Evolutionary conservation across 1,140 invertebrate species (phyloP), one percentile per base, ranked within the genome.

Genomic region (Procambarus virginalis): DNA sequence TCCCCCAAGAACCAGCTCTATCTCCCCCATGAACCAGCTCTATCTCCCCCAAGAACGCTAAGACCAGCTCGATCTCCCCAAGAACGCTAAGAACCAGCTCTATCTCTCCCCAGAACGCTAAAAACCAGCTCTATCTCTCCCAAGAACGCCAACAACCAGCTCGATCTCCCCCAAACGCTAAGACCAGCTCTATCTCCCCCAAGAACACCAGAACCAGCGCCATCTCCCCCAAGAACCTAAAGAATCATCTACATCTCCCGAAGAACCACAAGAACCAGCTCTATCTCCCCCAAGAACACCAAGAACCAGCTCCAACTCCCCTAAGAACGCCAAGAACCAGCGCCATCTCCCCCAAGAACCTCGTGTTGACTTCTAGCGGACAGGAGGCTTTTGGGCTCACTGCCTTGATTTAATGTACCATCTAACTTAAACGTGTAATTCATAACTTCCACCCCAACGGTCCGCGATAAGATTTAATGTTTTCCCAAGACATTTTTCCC

Each of bases 321-420:
- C n/a, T n/a, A n/a, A n/a, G n/a, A n/a, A n/a, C n/a, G n/a, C n/a
- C n/a, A n/a, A n/a, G n/a, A n/a, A n/a, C n/a, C n/a, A n/a, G n/a
- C n/a, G n/a, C n/a, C 1, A 34, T 34, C 34, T 34, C 34, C 34
- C 34, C 34, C 34, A 34, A 34, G 34, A 34, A 34, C 34, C 14
- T 48, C 76, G 76, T 78, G 73, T 86, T 86, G 78, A 78, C 84
- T 78, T 76, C 51, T 46, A 55, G 78, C 75, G 84, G 75, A 86
- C 55, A 51, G 51, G 78, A 46, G 75, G 76, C 84, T 78, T 78
- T 86, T 76, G 78, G 75, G 75, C 64, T 76, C 75, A 86, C 75
- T 86, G 76, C 49, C 75, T 86, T 86, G 84, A 86, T 86, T 86
- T 86, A 86, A 86, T 86, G 84, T 86, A 22, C 83, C 83, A 51